These are phyloP conservation scores for Ooceraea biroi DNA, from an alignment of 1,140 invertebrate genomes.

Conservation along the genomic window DNA sequence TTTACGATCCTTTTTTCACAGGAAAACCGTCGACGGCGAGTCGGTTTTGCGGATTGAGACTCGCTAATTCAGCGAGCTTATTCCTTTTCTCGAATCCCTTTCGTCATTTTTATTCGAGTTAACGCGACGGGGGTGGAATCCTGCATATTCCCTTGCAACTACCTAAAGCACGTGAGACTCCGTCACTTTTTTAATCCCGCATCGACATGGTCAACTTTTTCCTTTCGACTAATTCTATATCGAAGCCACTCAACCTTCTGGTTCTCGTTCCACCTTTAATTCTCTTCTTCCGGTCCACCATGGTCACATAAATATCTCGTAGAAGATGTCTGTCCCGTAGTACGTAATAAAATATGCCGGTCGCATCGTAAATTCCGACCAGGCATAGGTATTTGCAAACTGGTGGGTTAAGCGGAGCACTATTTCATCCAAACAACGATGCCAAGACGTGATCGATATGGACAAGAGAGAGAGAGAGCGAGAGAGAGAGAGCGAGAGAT, in stretches of 20 bases:
- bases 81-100: conserved; percentile 30
- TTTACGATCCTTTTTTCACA: conserved; percentile 46
- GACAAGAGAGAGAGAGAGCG: neutral
- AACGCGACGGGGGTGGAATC: conserved; percentile 5
- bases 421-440: conserved; percentile 52
- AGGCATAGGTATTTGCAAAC: conserved; percentile 78
- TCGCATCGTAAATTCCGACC: conserved; percentile 82
- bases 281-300: conserved; percentile 59
- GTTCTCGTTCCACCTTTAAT: neutral
- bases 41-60: conserved; percentile 36
- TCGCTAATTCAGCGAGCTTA: conserved; percentile 38
- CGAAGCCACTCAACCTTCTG: conserved; percentile 1
- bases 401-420: conserved; percentile 28
- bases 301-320: conserved; percentile 83
- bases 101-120: conserved; percentile 18
- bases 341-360: conserved; percentile 84
- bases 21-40: neutral
- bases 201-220: conserved; percentile 16
- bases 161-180: conserved; percentile 14
- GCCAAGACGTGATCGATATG: conserved; percentile 29
- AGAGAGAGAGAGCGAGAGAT: neutral
- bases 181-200: conserved; percentile 46
- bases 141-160: conserved; percentile 30
- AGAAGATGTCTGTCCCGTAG: conserved; percentile 80
- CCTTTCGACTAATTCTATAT: conserved; percentile 38